Evolutionary conservation across 2,113 vertebrate species (phyloP).

Genomic region (Seriola dumerili): DNA sequence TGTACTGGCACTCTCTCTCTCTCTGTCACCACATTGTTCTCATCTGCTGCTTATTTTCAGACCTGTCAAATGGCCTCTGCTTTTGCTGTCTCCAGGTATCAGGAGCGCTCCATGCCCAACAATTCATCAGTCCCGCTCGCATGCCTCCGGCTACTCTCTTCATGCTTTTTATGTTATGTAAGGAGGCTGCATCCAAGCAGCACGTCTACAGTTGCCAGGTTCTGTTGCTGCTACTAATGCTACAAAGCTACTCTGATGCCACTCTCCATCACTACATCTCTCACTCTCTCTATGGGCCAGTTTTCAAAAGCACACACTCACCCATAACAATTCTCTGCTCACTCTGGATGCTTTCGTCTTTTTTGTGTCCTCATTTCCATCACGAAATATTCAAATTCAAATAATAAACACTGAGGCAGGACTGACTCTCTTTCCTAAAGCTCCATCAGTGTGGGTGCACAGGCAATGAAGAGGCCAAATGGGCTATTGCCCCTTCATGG

Average conservation of each 20-base stretch:
- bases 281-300: slow-evolving; percentile 2
- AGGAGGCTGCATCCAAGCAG: slow-evolving; percentile 54
- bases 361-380: slow-evolving; percentile 42
- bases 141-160: slow-evolving; percentile 52
- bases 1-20: slow-evolving; percentile 39
- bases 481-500: slow-evolving; percentile 38
- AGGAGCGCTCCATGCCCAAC: slow-evolving; percentile 29
- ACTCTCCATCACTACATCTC: slow-evolving; percentile 28
- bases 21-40: slow-evolving; percentile 45
- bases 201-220: slow-evolving; percentile 57
- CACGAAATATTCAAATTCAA: slow-evolving; percentile 28
- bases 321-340: slow-evolving; percentile 39
- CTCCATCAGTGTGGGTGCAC: slow-evolving; percentile 23
- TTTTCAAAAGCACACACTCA: slow-evolving; percentile 35
- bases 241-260: slow-evolving; percentile 55
- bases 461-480: slow-evolving; percentile 37
- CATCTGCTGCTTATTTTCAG: slow-evolving; percentile 63
- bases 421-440: slow-evolving; percentile 18
- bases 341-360: slow-evolving; percentile 25
- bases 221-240: slow-evolving; percentile 53
- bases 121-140: slow-evolving; percentile 50
- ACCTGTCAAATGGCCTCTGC: slow-evolving; percentile 51
- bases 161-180: slow-evolving; percentile 59
- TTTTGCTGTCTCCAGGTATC: slow-evolving; percentile 54
- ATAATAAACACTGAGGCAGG: slow-evolving; percentile 31